phyloP scores from a whole-genome alignment of 92 coral and sea anemone species.

The Paragorgia papillata region DNA sequence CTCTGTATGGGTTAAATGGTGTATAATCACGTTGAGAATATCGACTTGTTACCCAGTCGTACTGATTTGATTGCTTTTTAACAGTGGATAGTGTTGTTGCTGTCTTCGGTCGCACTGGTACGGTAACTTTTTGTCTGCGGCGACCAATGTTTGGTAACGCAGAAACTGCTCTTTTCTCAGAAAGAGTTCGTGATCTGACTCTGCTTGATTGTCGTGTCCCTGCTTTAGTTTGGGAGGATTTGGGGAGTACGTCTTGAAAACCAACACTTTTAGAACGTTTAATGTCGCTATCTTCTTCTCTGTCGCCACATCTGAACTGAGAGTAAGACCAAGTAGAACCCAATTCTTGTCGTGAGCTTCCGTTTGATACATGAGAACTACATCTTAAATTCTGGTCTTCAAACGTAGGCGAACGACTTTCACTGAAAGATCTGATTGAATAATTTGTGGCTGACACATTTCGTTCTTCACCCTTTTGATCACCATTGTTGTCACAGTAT shows the following conservation, averaged over 20 bases:
- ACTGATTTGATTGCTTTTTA: not conserved
- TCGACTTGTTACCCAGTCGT: slow-evolving; percentile 10
- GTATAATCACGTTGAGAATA: slow-evolving; percentile 8
- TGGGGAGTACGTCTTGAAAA: not conserved
- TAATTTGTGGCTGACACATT: not conserved
- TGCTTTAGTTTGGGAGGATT: not conserved
- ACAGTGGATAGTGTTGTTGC: not conserved
- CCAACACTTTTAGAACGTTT: not conserved
- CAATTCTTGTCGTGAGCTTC: not conserved
- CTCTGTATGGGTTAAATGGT: slow-evolving; percentile 32
- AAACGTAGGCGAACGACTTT: slow-evolving; percentile 17
- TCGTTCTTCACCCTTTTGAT: not conserved
- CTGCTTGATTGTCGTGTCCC: not conserved
- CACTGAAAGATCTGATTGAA: slow-evolving; percentile 4
- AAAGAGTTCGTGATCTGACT: not conserved
- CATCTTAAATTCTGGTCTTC: not conserved
- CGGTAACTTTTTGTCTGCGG: slow-evolving; percentile 3
- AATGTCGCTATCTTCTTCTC: not conserved
- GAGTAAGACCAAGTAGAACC: not conserved
- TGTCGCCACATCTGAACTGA: no score
- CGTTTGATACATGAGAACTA: not conserved
- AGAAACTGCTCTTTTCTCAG: slow-evolving; percentile 25
- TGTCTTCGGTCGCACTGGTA: slow-evolving; percentile 30
- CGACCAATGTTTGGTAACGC: slow-evolving; percentile 34
- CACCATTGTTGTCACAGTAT: not conserved